Evolutionary conservation across 2,113 vertebrate genomes (phyloP).

Genomic region (Gavialis gangeticus): DNA sequence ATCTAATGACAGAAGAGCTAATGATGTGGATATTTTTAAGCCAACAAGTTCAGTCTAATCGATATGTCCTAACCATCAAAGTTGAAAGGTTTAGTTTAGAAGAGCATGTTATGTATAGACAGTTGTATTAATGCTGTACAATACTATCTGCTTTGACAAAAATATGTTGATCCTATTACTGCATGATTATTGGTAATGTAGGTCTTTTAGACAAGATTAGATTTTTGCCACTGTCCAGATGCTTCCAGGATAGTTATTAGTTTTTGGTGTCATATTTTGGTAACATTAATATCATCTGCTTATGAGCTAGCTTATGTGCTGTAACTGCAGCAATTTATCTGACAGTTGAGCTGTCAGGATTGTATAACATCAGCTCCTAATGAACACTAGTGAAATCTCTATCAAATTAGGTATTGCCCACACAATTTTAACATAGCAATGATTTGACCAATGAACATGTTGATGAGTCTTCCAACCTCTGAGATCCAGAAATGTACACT

Average conservation of each 20-base stretch:
- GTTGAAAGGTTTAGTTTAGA: slow-evolving; percentile 41
- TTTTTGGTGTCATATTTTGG: slow-evolving; percentile 46
- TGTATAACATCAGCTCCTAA: slow-evolving; percentile 31
- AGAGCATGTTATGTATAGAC: slow-evolving; percentile 48
- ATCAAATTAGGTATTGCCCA: slow-evolving; percentile 27
- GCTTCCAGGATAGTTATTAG: slow-evolving; percentile 64
- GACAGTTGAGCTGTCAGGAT: slow-evolving; percentile 66
- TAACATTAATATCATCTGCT: slow-evolving; percentile 58
- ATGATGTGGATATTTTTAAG: background rate
- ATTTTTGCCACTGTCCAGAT: slow-evolving; percentile 58
- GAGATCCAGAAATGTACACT: background rate
- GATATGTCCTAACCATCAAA: background rate
- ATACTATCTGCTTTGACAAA: slow-evolving; percentile 52
- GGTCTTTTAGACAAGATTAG: slow-evolving; percentile 61
- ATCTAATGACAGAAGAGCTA: background rate
- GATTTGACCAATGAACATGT: slow-evolving; percentile 23
- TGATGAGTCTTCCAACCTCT: background rate
- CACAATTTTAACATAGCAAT: background rate
- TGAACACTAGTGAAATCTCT: slow-evolving; percentile 35
- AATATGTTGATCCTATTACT: slow-evolving; percentile 63
- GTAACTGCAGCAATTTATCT: slow-evolving; percentile 61
- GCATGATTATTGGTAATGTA: slow-evolving; percentile 62
- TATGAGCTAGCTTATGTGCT: slow-evolving; percentile 53
- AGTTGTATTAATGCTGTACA: slow-evolving; percentile 33
- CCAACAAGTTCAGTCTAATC: slow-evolving; percentile 19